These are phyloP conservation scores for Odocoileus hemionus DNA, from an alignment of 2,113 vertebrate genomes.

Conservation along the genomic window DNA sequence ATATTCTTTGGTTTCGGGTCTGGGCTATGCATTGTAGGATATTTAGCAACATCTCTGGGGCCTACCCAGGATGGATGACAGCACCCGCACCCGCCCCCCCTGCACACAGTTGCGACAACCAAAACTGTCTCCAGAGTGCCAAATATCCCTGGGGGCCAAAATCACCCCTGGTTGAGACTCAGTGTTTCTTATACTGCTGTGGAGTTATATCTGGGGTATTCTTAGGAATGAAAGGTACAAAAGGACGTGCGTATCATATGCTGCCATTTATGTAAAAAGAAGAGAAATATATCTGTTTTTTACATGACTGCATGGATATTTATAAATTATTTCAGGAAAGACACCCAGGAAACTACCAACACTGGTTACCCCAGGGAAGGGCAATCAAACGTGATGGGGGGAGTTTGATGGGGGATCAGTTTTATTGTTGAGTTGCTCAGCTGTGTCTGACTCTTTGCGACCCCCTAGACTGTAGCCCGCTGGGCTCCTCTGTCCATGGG, in stretches of 20 bases:
- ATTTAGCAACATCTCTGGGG: neutral
- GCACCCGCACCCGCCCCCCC: fast-evolving
- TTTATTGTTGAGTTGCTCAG: neutral
- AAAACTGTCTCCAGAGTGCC: neutral
- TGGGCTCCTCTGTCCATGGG: neutral
- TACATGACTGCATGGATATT: neutral
- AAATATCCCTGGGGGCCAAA: neutral
- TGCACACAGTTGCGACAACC: neutral
- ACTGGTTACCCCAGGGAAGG: neutral
- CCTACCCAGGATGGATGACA: neutral
- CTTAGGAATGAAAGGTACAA: neutral
- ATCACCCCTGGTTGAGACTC: neutral
- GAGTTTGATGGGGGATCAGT: neutral
- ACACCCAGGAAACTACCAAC: neutral
- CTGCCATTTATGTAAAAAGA: neutral
- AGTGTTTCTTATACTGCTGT: neutral
- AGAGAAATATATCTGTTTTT: neutral
- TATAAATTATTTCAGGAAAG: neutral
- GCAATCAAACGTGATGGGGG: neutral
- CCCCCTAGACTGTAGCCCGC: neutral
- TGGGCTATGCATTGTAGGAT: neutral
- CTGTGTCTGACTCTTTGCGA: neutral
- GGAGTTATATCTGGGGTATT: neutral
- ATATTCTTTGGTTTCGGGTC: neutral
- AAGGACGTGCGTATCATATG: neutral